Conservation (phyloP, 2,888 invertebrate species). For the Caenorhabditis panamensis region DNA sequence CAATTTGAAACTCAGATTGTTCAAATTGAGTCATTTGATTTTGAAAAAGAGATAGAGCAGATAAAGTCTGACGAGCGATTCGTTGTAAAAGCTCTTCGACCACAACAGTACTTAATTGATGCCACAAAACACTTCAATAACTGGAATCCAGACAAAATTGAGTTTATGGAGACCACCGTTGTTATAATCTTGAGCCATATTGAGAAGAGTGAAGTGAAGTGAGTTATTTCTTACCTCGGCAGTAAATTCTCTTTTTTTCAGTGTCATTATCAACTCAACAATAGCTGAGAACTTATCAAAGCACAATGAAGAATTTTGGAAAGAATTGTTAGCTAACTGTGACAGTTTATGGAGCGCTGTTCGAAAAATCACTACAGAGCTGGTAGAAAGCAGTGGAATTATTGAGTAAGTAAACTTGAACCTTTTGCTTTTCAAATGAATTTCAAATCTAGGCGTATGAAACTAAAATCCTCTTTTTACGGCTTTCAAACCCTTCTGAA, state of each 20-base stretch:
- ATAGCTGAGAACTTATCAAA: background rate
- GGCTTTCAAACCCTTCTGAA: constrained; percentile 10
- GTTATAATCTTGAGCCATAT: background rate
- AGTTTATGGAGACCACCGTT: background rate
- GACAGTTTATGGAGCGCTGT: constrained; percentile 3
- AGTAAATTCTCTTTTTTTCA: background rate
- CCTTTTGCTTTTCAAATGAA: too few species aligned
- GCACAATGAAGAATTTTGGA: constrained; percentile 11
- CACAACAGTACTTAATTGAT: background rate
- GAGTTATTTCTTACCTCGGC: background rate
- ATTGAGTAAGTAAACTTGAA: constrained; percentile 16
- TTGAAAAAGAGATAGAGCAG: background rate
- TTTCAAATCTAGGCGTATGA: background rate
- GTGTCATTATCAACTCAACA: background rate
- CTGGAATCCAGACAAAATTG: background rate
- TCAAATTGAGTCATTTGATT: background rate
- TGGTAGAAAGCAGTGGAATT: background rate
- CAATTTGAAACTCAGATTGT: background rate
- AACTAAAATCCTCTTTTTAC: background rate
- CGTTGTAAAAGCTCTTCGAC: background rate
- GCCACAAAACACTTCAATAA: background rate
- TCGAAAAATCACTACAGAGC: constrained; percentile 1
- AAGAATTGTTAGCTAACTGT: background rate
- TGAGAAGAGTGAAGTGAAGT: background rate
- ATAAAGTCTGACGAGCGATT: background rate